Evolutionary conservation across 2,113 vertebrate species (phyloP).

Genomic region (Leiothrix lutea): DNA sequence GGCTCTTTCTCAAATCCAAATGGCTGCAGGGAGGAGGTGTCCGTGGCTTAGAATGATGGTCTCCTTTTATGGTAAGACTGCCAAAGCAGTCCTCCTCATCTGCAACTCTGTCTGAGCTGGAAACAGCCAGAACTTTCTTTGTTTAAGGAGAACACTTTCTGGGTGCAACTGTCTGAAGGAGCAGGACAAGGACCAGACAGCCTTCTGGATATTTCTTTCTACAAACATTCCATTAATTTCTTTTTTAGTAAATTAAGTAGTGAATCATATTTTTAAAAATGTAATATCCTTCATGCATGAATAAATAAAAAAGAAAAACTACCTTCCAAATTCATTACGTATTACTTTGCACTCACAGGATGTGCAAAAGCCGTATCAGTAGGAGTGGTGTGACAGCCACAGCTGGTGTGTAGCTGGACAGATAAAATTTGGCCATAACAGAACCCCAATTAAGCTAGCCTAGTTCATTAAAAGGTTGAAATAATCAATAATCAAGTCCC

Average conservation of each 20-base stretch:
- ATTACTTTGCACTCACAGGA: background rate
- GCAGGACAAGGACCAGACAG: background rate
- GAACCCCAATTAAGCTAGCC: background rate
- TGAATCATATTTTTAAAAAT: background rate
- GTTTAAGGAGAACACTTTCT: background rate
- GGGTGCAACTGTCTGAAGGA: background rate
- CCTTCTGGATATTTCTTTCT: background rate
- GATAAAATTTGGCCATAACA: background rate
- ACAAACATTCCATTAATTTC: background rate
- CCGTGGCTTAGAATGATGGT: rapidly evolving
- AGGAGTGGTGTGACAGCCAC: background rate
- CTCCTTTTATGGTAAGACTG: background rate
- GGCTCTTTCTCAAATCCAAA: background rate
- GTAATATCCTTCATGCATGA: background rate
- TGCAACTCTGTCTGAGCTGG: background rate
- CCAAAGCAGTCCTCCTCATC: background rate
- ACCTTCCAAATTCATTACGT: background rate
- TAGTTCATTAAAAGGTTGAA: background rate
- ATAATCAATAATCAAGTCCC: background rate
- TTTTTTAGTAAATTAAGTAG: background rate
- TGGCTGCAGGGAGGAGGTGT: no score
- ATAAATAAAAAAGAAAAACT: background rate
- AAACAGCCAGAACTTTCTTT: background rate
- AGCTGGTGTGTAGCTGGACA: background rate
- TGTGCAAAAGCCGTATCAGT: background rate